Evolutionary conservation across 2,888 invertebrate genomes (phyloP), one percentile per base, ranked within the genome.

Genomic region (Idaea dimidiata): DNA sequence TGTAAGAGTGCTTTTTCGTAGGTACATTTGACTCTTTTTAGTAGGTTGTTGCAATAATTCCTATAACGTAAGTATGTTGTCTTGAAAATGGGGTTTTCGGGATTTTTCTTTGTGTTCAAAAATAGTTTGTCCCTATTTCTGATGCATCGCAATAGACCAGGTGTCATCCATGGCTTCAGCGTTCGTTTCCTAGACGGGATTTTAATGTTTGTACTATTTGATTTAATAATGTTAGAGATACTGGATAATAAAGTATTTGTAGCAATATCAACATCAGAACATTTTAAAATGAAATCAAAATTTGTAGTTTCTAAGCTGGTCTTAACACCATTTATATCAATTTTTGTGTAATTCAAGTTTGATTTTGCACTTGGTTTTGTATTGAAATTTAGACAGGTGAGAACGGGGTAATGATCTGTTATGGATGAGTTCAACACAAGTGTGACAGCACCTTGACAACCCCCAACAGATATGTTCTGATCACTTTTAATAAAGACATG

Each of bases 141-240:
- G 43, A 32, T 32, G 32, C 32, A 0, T n/a, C n/a, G n/a, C n/a
- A n/a, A n/a, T n/a, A n/a, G n/a, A n/a, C n/a, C n/a, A n/a, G n/a
- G n/a, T n/a, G 62, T 64, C 5, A 64, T 60, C 64, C 64, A 64
- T 3, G 64, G 64, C n/a, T 62, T 62, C 8, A 62, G 16, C 17
- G 18, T 62, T 7, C 56, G 57, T 2, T 59, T 1, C n/a, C 17
- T 31, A 14, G 16, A 54, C 1, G 63, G 57, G 3, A 63, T 43
- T 17, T 32, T 32, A 32, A 32, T 32, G 32, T 32, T 32, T 32
- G 4, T 32, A 32, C 32, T 32, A 7, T 32, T 32, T 32, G 32
- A 32, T 4, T 31, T 55, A 3, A 31, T 54, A 54, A 54, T 53
- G n/a, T 53, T 53, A 59, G 5, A 43, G n/a, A 14, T 32, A 6